Evolutionary conservation across 2,113 vertebrate species (phyloP), one percentile per base, ranked within the genome.

Genomic region (Loxodonta africana): DNA sequence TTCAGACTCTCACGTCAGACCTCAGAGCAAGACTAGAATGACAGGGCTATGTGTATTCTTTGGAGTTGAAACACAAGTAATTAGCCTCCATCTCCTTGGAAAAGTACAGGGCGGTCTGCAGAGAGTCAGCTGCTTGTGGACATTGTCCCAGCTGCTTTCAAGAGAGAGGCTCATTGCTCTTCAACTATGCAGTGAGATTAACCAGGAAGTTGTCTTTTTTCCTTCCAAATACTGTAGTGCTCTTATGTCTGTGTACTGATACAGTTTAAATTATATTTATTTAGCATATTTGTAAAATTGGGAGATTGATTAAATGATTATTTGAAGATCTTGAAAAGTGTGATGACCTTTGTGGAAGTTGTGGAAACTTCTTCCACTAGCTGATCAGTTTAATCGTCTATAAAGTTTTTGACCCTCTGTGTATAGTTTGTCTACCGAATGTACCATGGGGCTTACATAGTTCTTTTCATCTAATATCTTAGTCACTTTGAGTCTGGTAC

Each of bases 11-110:
- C 76, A 23, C n/a, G 37, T 95, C 53, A 78, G 87, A 90, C 33
- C 33, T 84, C 26, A 90, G 63, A 74, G 26, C 51, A 91, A 95
- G 88, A 88, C 57, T 44, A 90, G 91, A 90, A 83, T 53, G 76
- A 28, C 33, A 89, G 62, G 44, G 60, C 77, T 80, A 11, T 20
- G 0, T 15, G 23, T 90, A 26, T 46, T 62, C 30, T 57, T 0
- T 73, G 0, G 33, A 2, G 6, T 53, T 28, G 23, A 65, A 78
- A 21, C 23, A n/a, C 76, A 46, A 71, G 6, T 76, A 67, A 90
- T 78, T 82, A 62, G 83, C 91, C 67, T 83, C 23, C 89, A 95
- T 93, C 85, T 83, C 90, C 93, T 76, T 51, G 92, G 92, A 63
- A 80, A 91, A 94, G 77, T 78, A 91, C 12, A 11, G 95, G 84